Conservation (phyloP, 2,797 vertebrate species). For the Philypnodon macrostomus region DNA sequence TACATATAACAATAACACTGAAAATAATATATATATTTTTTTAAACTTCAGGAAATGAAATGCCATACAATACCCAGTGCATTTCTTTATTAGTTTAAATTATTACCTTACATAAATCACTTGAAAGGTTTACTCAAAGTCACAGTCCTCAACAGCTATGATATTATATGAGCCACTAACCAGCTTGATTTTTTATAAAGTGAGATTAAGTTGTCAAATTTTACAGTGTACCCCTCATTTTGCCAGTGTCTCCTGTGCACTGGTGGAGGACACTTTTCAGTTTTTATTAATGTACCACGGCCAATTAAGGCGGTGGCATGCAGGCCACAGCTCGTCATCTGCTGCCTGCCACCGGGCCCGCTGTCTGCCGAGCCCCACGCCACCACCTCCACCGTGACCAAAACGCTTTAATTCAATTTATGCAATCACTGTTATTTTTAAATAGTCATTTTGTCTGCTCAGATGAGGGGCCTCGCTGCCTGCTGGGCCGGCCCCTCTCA, state of each 20-base stretch:
- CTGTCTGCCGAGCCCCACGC: slow-evolving; percentile 84
- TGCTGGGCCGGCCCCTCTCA: slow-evolving; percentile 68
- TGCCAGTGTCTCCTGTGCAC: slow-evolving; percentile 51
- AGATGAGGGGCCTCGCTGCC: slow-evolving; percentile 78
- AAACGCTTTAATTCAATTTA: slow-evolving; percentile 99
- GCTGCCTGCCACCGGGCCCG: slow-evolving; percentile 89
- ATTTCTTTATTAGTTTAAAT: no score
- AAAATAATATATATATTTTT: no score
- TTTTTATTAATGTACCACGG: slow-evolving; percentile 85
- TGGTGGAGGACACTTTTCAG: slow-evolving; percentile 78
- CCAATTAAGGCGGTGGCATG: slow-evolving; percentile 93
- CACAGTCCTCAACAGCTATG: no score
- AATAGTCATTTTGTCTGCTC: slow-evolving; percentile 94
- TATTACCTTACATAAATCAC: no score
- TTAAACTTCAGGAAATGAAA: no score
- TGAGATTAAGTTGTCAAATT: no score
- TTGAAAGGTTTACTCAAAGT: no score
- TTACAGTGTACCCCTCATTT: slow-evolving; percentile 43
- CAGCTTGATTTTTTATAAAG: no score
- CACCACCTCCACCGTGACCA: slow-evolving; percentile 86
- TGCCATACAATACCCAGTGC: no score
- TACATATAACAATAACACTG: no score
- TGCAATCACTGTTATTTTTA: slow-evolving; percentile 99
- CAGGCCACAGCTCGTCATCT: slow-evolving; percentile 94
- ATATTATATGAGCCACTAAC: no score